Percentiles rank a stretch among this genome's conserved stretches.
Evolutionary conservation across 2,113 vertebrate species (phyloP).

Genomic region (Cryptoleucopteryx plumbea): DNA sequence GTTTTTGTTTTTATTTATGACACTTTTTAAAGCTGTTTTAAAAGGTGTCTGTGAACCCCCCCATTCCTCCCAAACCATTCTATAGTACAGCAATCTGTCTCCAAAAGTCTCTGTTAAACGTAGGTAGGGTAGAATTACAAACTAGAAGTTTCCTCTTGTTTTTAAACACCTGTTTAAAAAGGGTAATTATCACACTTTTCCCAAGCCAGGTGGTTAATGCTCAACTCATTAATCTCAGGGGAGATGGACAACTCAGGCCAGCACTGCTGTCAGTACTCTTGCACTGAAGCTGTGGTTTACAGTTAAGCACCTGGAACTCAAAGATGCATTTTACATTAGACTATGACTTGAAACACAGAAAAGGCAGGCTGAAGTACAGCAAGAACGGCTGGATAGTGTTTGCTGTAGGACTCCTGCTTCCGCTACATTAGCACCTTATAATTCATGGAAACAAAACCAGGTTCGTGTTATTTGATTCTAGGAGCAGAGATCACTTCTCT

Average conservation of each 20-base stretch:
- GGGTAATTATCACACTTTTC: neutral
- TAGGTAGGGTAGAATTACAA: neutral
- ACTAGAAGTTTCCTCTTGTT: neutral
- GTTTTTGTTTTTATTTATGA: accelerated
- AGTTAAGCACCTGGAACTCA: neutral
- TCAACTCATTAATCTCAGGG: neutral
- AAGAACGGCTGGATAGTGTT: neutral
- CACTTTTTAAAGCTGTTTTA: neutral
- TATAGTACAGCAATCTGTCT: neutral
- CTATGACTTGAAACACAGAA: neutral
- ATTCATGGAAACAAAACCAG: neutral
- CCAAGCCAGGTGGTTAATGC: neutral
- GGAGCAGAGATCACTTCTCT: neutral
- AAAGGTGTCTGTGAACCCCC: neutral
- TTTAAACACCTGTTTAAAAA: neutral
- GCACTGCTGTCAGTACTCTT: neutral
- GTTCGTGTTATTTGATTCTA: neutral
- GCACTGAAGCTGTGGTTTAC: neutral
- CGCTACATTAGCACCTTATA: neutral
- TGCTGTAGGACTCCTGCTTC: neutral
- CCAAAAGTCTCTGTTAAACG: neutral
- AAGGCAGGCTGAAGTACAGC: neutral
- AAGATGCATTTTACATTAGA: neutral
- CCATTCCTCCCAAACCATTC: neutral
- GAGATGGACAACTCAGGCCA: neutral